Percentiles rank a stretch among this genome's conserved stretches.
Conservation (phyloP, 1,140 invertebrate species). For the Lerema accius region DNA sequence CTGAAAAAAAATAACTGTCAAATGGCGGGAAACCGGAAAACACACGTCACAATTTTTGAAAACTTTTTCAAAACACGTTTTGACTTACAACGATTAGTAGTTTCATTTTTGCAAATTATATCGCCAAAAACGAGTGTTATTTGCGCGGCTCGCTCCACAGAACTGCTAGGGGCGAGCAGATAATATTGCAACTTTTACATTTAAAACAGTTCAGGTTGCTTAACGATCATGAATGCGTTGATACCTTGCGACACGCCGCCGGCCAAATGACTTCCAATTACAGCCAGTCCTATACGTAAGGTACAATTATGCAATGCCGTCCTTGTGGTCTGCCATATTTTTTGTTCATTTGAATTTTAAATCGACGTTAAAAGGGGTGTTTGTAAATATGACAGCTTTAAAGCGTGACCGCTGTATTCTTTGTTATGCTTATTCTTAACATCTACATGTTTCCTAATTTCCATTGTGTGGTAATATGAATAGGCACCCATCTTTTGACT, state of each 20-base stretch:
- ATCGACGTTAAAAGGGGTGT: slow-evolving; percentile 18
- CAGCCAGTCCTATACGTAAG: slow-evolving; percentile 33
- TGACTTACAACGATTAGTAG: slow-evolving; percentile 41
- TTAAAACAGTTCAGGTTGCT: slow-evolving; percentile 59
- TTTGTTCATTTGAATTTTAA: slow-evolving; percentile 28
- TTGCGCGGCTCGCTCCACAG: slow-evolving; percentile 34
- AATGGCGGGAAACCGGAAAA: slow-evolving; percentile 32
- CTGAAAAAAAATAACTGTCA: slow-evolving; percentile 55
- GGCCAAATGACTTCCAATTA: slow-evolving; percentile 37
- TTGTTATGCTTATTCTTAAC: slow-evolving; percentile 16
- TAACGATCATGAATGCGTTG: slow-evolving; percentile 43
- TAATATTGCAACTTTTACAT: slow-evolving; percentile 64
- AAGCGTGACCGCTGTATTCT: not conserved
- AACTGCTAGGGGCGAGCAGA: slow-evolving; percentile 42
- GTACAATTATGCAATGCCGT: slow-evolving; percentile 28
- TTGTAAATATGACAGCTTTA: slow-evolving; percentile 19
- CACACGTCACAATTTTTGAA: not conserved
- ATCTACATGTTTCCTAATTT: too few species aligned
- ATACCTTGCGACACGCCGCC: slow-evolving; percentile 37
- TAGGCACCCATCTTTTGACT: too few species aligned
- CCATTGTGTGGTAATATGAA: slow-evolving; percentile 17
- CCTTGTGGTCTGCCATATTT: slow-evolving; percentile 15
- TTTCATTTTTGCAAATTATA: slow-evolving; percentile 44
- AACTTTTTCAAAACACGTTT: slow-evolving; percentile 1
- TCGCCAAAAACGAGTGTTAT: slow-evolving; percentile 30